Percentiles rank a stretch among this genome's conserved stretches.
Conservation (phyloP, 2,113 vertebrate species). For the Osmerus eperlanus region DNA sequence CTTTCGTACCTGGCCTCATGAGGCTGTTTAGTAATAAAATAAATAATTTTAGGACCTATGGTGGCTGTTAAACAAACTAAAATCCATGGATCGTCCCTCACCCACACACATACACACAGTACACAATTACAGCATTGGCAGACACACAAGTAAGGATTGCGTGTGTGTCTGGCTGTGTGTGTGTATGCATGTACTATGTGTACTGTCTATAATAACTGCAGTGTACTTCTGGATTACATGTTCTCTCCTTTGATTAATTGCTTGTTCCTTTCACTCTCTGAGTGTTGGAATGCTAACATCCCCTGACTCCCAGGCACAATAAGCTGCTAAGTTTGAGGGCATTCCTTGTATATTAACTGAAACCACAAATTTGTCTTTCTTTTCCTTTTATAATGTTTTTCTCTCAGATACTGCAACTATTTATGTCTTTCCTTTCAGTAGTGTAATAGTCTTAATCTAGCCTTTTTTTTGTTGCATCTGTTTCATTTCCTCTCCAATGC, state of each 20-base stretch:
- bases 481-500: no score
- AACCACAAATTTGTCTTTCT: conserved; percentile 41
- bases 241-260: conserved; percentile 37
- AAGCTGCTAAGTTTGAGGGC: conserved; percentile 53
- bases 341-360: conserved; percentile 58
- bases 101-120: not conserved
- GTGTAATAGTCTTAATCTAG: no score
- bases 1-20: not conserved
- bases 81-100: not conserved
- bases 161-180: not conserved
- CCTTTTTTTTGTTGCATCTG: no score
- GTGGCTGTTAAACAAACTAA: no score
- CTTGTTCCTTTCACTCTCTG: conserved; percentile 35
- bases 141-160: not conserved
- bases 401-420: no score
- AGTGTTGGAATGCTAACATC: conserved; percentile 37
- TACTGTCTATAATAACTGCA: not conserved
- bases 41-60: no score
- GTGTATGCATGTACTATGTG: not conserved
- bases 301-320: conserved; percentile 47
- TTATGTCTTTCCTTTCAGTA: no score
- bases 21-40: not conserved
- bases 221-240: not conserved
- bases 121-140: not conserved
- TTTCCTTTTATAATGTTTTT: not conserved